Evolutionary conservation across 1,140 invertebrate species (phyloP).

Genomic region (Steinernema khuongi): DNA sequence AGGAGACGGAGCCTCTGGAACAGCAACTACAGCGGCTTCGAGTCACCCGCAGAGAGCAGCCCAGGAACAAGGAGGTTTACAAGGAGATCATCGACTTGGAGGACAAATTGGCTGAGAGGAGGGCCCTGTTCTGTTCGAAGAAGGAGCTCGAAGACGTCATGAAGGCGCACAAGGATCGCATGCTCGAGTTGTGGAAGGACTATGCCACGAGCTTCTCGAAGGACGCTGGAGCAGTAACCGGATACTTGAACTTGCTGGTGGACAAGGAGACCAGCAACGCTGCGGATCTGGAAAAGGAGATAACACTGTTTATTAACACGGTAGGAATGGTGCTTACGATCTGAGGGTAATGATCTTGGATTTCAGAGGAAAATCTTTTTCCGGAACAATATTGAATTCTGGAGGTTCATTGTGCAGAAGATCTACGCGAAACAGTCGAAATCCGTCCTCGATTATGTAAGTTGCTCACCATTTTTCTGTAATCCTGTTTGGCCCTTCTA

Average conservation of each 20-base stretch:
- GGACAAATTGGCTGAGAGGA: neutral
- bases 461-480: too few species aligned
- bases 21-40: neutral
- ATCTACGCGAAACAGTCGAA: neutral
- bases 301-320: neutral
- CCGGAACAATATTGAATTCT: neutral
- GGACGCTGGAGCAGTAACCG: neutral
- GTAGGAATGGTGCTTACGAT: neutral
- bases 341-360: neutral
- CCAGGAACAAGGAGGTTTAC: neutral
- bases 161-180: neutral
- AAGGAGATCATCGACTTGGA: neutral
- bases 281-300: neutral
- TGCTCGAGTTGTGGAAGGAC: neutral
- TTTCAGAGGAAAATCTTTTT: neutral
- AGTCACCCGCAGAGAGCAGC: neutral
- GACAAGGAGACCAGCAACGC: neutral
- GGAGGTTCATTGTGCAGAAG: neutral
- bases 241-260: neutral
- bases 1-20: neutral
- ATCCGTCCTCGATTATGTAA: neutral
- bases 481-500: neutral
- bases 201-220: neutral
- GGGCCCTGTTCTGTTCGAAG: neutral
- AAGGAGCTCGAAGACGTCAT: neutral